Conservation (phyloP, 2,888 invertebrate species). For the Julus scandinavius region DNA sequence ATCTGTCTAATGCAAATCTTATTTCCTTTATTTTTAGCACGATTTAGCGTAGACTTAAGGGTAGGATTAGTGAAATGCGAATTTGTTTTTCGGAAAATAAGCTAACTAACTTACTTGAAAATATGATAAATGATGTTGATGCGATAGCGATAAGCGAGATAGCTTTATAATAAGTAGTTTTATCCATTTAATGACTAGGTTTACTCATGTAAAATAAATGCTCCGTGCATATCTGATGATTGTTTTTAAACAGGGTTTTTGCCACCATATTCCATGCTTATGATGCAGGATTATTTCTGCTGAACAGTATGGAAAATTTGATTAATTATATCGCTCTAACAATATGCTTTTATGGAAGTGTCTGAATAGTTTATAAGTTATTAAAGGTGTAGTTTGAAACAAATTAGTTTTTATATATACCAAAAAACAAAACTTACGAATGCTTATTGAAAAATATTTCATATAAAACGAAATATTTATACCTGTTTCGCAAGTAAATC, state of each 20-base stretch:
- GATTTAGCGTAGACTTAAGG: background rate
- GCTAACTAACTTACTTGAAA: background rate
- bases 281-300: background rate
- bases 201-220: background rate
- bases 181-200: background rate
- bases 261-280: background rate
- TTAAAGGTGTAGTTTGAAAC: too few relatives aligned
- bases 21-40: conserved; percentile 12
- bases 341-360: too few relatives aligned
- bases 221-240: background rate
- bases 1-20: background rate
- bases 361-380: too few relatives aligned
- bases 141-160: background rate
- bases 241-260: background rate
- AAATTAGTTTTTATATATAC: too few relatives aligned
- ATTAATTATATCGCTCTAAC: background rate
- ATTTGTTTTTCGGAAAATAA: background rate
- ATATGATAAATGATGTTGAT: background rate
- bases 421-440: too few relatives aligned
- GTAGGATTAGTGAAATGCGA: background rate
- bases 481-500: too few relatives aligned
- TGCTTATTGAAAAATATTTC: too few relatives aligned
- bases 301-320: background rate
- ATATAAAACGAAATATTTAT: too few relatives aligned
- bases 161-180: conserved; percentile 35